Percentiles rank a stretch among this genome's conserved stretches.
These are phyloP conservation scores for Daubentonia madagascariensis DNA, from an alignment of 2,113 vertebrate genomes.

Conservation along the genomic window DNA sequence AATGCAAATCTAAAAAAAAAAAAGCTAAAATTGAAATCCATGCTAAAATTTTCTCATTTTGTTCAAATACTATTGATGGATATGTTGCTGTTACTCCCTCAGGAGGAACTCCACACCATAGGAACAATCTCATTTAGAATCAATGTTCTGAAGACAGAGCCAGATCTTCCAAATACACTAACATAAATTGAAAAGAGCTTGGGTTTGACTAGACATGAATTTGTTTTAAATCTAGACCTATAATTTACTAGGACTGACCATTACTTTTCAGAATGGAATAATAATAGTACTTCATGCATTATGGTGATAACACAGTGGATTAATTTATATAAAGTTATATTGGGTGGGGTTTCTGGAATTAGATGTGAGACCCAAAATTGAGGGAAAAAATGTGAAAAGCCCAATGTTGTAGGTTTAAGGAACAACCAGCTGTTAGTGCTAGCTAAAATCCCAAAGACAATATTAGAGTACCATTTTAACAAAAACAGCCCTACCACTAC, in stretches of 20 bases:
- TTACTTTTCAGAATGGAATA: background rate
- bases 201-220: background rate
- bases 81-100: background rate
- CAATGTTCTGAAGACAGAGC: background rate
- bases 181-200: background rate
- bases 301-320: background rate
- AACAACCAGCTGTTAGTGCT: background rate
- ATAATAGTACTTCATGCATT: background rate
- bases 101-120: fast-evolving
- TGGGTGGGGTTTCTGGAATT: background rate
- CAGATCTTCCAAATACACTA: background rate
- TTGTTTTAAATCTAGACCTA: background rate
- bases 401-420: background rate
- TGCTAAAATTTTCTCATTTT: background rate
- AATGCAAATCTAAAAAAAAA: background rate
- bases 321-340: background rate
- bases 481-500: background rate
- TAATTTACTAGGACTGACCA: background rate
- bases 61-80: background rate
- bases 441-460: background rate
- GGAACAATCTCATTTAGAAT: background rate
- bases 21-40: background rate
- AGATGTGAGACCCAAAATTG: background rate
- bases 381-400: background rate
- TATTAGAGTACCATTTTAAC: background rate